Conservation (phyloP, 2,888 invertebrate species). For the Cosmorhoe ocellata region DNA sequence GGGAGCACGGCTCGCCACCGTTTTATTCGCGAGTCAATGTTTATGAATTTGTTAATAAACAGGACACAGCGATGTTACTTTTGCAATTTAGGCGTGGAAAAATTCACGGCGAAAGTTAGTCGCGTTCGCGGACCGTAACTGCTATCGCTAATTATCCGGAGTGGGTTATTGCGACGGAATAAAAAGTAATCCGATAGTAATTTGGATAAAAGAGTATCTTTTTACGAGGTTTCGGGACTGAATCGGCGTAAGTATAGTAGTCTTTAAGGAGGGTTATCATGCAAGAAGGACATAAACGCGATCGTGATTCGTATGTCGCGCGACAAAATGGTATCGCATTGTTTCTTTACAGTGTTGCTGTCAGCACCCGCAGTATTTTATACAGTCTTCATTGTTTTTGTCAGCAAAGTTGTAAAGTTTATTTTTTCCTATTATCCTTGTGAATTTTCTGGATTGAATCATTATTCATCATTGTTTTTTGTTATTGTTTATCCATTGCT, state of each 20-base stretch:
- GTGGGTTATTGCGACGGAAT: constrained; percentile 60
- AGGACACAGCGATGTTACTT: constrained; percentile 58
- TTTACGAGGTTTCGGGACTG: constrained; percentile 60
- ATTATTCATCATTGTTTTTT: constrained; percentile 5
- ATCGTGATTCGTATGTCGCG: constrained; percentile 56
- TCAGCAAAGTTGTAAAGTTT: constrained; percentile 5
- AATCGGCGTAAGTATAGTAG: constrained; percentile 57
- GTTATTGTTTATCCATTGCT: constrained; percentile 11
- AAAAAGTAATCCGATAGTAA: constrained; percentile 70
- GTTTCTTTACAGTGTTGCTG: constrained; percentile 43
- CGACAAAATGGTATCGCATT: constrained; percentile 52
- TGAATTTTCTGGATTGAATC: too few relatives aligned
- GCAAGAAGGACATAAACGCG: constrained; percentile 67
- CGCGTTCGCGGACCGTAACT: constrained; percentile 43
- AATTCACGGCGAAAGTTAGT: constrained; percentile 51
- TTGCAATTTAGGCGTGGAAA: constrained; percentile 57
- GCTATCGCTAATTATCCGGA: constrained; percentile 66
- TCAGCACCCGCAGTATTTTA: constrained; percentile 15
- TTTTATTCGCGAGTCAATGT: constrained; percentile 75
- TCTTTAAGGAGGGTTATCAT: constrained; percentile 67
- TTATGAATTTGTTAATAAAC: constrained; percentile 80
- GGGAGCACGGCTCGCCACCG: constrained; percentile 59
- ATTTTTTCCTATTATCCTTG: too few relatives aligned
- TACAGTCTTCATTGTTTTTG: constrained; percentile 6
- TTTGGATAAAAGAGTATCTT: constrained; percentile 66